Evolutionary conservation across 2,888 invertebrate species (phyloP).

Genomic region (Halictus quadricinctus): DNA sequence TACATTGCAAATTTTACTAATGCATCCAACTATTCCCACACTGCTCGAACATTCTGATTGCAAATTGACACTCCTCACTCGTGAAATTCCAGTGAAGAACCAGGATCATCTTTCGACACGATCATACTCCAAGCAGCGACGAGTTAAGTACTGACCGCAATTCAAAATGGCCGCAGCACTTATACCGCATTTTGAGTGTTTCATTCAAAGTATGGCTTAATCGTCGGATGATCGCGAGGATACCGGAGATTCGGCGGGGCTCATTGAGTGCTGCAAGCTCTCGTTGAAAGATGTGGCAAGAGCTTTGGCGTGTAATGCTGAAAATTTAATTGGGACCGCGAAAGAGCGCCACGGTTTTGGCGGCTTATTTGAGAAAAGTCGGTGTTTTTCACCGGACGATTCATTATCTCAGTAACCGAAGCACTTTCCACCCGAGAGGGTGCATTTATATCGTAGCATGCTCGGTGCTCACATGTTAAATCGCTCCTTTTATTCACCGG

Average conservation of each 20-base stretch:
- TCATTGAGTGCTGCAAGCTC: constrained; percentile 29
- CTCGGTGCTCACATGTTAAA: constrained; percentile 69
- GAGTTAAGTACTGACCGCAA: not conserved
- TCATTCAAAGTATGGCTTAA: not conserved
- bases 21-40: no score
- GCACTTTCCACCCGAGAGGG: constrained; percentile 59
- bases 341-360: constrained; percentile 47
- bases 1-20: no score
- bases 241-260: not conserved
- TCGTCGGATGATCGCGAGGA: constrained; percentile 10
- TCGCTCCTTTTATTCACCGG: constrained; percentile 73
- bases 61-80: not conserved
- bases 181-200: not conserved
- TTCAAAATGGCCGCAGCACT: not conserved
- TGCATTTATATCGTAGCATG: constrained; percentile 70
- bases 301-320: constrained; percentile 34
- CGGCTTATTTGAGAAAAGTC: constrained; percentile 64
- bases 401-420: constrained; percentile 74
- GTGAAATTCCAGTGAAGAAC: not conserved
- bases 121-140: not conserved
- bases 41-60: not conserved
- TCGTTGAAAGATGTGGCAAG: constrained; percentile 34
- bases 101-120: not conserved
- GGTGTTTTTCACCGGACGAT: constrained; percentile 71
- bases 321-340: constrained; percentile 55